phyloP scores from a whole-genome alignment of 2,888 invertebrate species.

The Orthonychiurus folsomi region DNA sequence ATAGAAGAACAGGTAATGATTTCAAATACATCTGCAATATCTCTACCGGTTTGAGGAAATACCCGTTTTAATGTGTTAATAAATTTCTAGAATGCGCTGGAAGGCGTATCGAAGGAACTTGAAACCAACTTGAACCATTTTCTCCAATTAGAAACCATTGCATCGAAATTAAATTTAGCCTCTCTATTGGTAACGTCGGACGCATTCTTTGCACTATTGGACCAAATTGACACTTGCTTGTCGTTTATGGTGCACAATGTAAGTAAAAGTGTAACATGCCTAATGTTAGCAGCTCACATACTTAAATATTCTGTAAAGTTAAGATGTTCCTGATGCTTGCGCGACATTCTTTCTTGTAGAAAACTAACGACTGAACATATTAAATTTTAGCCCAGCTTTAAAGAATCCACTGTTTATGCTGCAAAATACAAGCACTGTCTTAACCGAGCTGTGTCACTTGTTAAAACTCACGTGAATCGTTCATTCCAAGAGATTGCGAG shows the following conservation, averaged over 20 bases:
- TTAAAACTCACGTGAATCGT: conserved; percentile 68
- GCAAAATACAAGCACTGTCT: conserved; percentile 78
- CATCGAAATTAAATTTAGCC: conserved; percentile 69
- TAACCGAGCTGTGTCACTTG: conserved; percentile 65
- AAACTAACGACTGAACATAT: conserved; percentile 20
- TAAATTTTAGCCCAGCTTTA: conserved; percentile 61
- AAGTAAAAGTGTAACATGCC: conserved; percentile 43
- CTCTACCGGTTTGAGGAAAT: no score
- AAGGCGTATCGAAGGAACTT: conserved; percentile 68
- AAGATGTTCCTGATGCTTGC: neutral
- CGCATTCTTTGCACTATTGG: conserved; percentile 68
- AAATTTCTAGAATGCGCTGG: no score
- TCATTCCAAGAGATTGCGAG: conserved; percentile 70
- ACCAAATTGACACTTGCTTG: conserved; percentile 77
- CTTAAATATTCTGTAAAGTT: neutral
- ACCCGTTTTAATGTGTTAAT: no score
- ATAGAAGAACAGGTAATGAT: conserved; percentile 65
- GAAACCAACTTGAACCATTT: conserved; percentile 74
- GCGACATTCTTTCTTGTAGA: conserved; percentile 3
- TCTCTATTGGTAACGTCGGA: conserved; percentile 74
- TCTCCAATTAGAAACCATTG: conserved; percentile 68
- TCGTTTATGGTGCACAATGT: conserved; percentile 74
- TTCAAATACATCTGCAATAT: no score
- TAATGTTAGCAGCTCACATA: no score
- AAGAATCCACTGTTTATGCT: conserved; percentile 72